phyloP scores from a whole-genome alignment of 1,140 invertebrate species.

The Sesamia nonagrioides region DNA sequence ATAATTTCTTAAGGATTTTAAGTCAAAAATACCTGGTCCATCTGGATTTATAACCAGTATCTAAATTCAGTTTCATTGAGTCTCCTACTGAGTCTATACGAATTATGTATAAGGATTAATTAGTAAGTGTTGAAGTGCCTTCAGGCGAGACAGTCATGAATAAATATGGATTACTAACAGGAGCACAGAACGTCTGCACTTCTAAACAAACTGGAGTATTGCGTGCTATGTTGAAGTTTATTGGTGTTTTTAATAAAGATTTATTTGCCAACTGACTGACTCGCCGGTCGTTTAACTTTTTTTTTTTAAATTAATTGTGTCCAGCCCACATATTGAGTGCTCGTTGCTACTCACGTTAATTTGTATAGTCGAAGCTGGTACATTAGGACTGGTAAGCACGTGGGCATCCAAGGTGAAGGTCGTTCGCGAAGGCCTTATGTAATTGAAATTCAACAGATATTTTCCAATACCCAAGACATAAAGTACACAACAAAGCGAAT shows the following conservation, averaged over 20 bases:
- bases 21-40: background rate
- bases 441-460: constrained; percentile 61
- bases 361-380: constrained; percentile 24
- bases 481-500: background rate
- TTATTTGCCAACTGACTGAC: constrained; percentile 52
- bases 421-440: constrained; percentile 49
- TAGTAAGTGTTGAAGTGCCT: background rate
- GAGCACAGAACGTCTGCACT: constrained; percentile 41
- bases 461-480: constrained; percentile 15
- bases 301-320: constrained; percentile 39
- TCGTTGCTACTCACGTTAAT: constrained; percentile 14
- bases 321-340: constrained; percentile 6
- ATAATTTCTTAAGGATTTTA: background rate
- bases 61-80: background rate
- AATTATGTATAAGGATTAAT: background rate
- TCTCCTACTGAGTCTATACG: background rate
- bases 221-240: constrained; percentile 44
- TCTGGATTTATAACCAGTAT: background rate
- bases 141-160: constrained; percentile 22
- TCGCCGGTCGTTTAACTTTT: constrained; percentile 43
- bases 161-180: constrained; percentile 44
- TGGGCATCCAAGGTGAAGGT: constrained; percentile 60
- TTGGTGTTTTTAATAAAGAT: constrained; percentile 50
- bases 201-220: constrained; percentile 42
- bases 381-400: constrained; percentile 48